Conservation (phyloP, 1,140 invertebrate species). For the Radopholus similis region DNA sequence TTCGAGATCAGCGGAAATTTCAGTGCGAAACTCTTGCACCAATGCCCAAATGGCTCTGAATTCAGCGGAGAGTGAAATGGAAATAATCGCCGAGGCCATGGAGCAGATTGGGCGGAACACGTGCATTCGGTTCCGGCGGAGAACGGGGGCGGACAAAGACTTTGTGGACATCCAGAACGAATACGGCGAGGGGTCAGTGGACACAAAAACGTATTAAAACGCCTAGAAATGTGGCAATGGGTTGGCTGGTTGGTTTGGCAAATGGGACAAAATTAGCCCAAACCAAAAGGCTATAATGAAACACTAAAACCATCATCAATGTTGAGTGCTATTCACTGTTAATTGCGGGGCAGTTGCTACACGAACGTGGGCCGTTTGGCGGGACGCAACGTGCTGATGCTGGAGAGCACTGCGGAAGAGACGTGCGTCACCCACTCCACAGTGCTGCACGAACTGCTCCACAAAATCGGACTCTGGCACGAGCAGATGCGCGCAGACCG, state of each 20-base stretch:
- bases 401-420: constrained; percentile 29
- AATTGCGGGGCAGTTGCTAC: constrained; percentile 16
- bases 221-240: no score
- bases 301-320: no score
- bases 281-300: no score
- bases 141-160: constrained; percentile 13
- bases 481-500: constrained; percentile 49
- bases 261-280: no score
- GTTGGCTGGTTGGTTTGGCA: no score
- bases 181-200: constrained; percentile 22
- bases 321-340: constrained; percentile 5
- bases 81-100: background rate
- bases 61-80: background rate
- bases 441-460: constrained; percentile 43
- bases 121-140: constrained; percentile 17
- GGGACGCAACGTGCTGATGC: constrained; percentile 26
- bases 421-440: constrained; percentile 39
- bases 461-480: constrained; percentile 34
- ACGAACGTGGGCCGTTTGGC: constrained; percentile 27
- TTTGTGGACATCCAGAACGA: constrained; percentile 28
- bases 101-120: background rate
- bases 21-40: background rate
- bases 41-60: background rate
- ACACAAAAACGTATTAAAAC: no score
- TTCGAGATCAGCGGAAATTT: constrained; percentile 25